Conservation (phyloP, 2,797 vertebrate species). For the Ceryle rudis region DNA sequence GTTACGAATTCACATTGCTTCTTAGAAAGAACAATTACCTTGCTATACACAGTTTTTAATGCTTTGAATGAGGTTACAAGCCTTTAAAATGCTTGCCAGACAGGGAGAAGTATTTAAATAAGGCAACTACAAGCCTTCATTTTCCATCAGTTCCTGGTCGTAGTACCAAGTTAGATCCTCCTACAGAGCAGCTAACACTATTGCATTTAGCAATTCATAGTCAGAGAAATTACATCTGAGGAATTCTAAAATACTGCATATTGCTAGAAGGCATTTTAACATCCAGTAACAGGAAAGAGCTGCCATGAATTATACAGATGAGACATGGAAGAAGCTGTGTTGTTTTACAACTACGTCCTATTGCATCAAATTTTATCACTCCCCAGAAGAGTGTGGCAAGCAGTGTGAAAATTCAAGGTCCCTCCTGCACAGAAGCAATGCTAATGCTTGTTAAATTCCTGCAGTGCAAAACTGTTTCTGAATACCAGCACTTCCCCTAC, state of each 20-base stretch:
- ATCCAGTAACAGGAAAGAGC: not conserved
- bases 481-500: not conserved
- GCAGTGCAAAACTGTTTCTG: not conserved
- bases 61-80: not conserved
- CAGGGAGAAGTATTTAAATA: not conserved
- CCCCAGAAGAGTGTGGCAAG: not conserved
- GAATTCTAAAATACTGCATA: not conserved
- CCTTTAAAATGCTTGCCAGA: not conserved
- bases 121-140: not conserved
- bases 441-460: not conserved
- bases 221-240: not conserved
- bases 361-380: not conserved
- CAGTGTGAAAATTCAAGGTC: not conserved
- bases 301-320: not conserved
- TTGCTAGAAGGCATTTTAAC: not conserved
- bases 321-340: not conserved
- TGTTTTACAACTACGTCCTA: not conserved
- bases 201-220: not conserved
- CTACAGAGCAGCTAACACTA: not conserved
- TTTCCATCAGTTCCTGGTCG: not conserved
- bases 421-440: not conserved
- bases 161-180: not conserved
- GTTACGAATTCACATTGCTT: not conserved
- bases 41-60: not conserved
- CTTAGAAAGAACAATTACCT: not conserved